Evolutionary conservation across 2,888 invertebrate species (phyloP).

Genomic region (Caenorhabditis panamensis): DNA sequence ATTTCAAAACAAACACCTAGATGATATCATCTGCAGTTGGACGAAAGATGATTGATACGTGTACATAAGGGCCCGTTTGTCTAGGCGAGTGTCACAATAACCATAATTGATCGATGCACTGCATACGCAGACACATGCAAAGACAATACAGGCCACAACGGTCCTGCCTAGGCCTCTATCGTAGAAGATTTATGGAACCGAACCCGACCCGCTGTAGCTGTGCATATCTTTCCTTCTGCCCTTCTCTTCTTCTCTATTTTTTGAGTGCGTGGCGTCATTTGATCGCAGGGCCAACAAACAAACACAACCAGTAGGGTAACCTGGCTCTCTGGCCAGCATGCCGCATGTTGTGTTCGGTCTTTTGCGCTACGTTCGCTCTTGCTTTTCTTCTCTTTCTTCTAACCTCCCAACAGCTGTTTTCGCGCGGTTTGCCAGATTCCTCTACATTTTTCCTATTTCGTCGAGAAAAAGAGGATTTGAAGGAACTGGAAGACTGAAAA

Average conservation of each 20-base stretch:
- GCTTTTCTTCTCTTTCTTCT: neutral
- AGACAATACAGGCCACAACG: neutral
- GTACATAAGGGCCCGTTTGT: neutral
- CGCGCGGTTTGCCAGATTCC: neutral
- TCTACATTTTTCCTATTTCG: neutral
- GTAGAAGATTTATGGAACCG: constrained; percentile 1
- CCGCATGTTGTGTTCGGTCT: constrained; percentile 14
- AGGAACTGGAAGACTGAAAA: no score
- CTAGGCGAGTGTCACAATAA: neutral
- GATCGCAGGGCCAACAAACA: constrained; percentile 37
- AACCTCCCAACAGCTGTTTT: constrained; percentile 11
- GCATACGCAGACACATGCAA: neutral
- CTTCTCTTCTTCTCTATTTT: constrained; percentile 9
- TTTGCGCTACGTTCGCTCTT: constrained; percentile 21
- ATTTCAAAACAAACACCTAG: neutral
- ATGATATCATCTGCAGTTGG: neutral
- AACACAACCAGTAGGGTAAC: constrained; percentile 58
- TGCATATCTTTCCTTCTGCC: constrained; percentile 18
- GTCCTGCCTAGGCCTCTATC: neutral
- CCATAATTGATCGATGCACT: constrained; percentile 5
- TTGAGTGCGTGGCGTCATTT: constrained; percentile 38
- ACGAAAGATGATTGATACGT: neutral
- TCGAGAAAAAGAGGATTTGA: neutral
- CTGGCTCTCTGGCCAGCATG: constrained; percentile 50
- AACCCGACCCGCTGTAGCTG: neutral